Base-by-base conservation (phyloP, 2,113 vertebrate genomes). In the Dasypus novemcinctus region DNA sequence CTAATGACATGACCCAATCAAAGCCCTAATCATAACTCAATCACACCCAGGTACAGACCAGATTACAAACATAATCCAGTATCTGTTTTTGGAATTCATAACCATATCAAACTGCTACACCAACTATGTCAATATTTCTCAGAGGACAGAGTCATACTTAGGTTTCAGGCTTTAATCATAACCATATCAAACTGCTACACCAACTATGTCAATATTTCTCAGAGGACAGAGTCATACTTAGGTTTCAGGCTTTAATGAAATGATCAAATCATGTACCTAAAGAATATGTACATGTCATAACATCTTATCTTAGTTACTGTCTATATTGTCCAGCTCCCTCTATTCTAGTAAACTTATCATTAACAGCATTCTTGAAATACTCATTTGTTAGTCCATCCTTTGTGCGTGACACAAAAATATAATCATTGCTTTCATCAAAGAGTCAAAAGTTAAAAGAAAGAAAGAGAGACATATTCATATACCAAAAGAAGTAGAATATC, bases 91-190 rank as follows among this genome's bases (percentile, higher is more conserved):
- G n/a, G n/a, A n/a, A n/a, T n/a, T n/a, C n/a, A n/a, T n/a, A n/a
- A n/a, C n/a, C n/a, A n/a, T n/a, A n/a, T n/a, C n/a, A n/a, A n/a
- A n/a, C n/a, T n/a, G n/a, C n/a, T n/a, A n/a, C n/a, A n/a, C n/a
- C 90, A 54, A 57, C 43, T 83, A 1, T 46, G 49, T 87, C 66
- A 93, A 6, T 43, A 38, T 66, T 93, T 71, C 69, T 74, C 43
- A 64, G 61, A 87, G 59, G 31, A 5, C 17, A 82, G 38, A 64
- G 79, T 95, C 49, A 93, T 23, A 14, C 33, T 49, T 90, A 75
- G 17, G 85, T 95, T 52, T 76, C 90, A 97, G 79, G 61, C 49
- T 96, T 12, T 93, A 76, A 83, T n/a, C n/a, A n/a, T n/a, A n/a
- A n/a, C n/a, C n/a, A n/a, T n/a, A n/a, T n/a, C n/a, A n/a, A n/a